Evolutionary conservation across 2,888 invertebrate species (phyloP).

Genomic region (Tenthredo notha): DNA sequence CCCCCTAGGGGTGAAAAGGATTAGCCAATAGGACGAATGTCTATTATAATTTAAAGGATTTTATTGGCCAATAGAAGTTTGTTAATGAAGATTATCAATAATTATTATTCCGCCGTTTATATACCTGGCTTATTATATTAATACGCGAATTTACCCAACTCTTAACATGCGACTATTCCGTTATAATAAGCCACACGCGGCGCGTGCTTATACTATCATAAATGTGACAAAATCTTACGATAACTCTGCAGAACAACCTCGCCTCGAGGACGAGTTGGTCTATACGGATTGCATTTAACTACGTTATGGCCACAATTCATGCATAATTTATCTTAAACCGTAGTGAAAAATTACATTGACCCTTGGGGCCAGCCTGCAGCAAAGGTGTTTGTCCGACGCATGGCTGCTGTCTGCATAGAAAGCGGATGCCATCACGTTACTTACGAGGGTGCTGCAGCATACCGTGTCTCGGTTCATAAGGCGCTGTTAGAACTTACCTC

Average conservation of each 20-base stretch:
- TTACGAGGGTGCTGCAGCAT: slow-evolving; percentile 61
- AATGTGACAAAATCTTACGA: slow-evolving; percentile 34
- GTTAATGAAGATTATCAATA: slow-evolving; percentile 22
- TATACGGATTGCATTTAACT: slow-evolving; percentile 59
- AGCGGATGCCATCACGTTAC: slow-evolving; percentile 63
- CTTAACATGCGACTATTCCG: slow-evolving; percentile 12
- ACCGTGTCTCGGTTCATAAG: slow-evolving; percentile 51
- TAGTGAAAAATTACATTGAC: slow-evolving; percentile 63
- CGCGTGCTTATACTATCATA: slow-evolving; percentile 19
- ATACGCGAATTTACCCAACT: slow-evolving; percentile 24
- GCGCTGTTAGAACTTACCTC: slow-evolving; percentile 59
- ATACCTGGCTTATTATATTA: background rate
- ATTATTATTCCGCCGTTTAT: background rate
- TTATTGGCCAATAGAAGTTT: background rate
- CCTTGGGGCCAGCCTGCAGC: slow-evolving; percentile 57
- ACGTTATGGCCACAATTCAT: slow-evolving; percentile 61
- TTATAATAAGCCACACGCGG: slow-evolving; percentile 13
- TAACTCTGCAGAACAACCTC: background rate
- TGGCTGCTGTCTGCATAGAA: slow-evolving; percentile 63
- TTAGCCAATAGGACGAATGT: slow-evolving; percentile 14
- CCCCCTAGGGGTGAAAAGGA: background rate
- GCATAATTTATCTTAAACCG: slow-evolving; percentile 63
- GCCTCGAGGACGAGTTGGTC: slow-evolving; percentile 8
- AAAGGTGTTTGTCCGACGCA: slow-evolving; percentile 61
- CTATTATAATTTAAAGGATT: background rate